phyloP scores from a whole-genome alignment of 1,140 invertebrate species.

The Papilio aristodemus region DNA sequence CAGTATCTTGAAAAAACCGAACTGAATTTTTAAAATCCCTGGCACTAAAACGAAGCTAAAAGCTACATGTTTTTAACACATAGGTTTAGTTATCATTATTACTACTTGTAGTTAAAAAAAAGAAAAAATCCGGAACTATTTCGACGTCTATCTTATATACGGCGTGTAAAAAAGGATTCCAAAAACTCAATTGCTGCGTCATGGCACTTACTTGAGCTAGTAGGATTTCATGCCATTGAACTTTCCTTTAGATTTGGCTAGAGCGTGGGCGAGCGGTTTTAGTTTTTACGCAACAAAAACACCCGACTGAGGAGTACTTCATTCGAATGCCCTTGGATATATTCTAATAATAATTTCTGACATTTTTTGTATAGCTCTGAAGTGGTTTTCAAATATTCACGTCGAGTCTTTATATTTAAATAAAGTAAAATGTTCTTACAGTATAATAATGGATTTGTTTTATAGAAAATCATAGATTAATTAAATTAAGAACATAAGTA shows the following conservation, averaged over 20 bases:
- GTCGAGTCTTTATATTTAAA: background rate
- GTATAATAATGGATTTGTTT: background rate
- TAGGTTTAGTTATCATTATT: too few species aligned
- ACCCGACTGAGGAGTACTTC: constrained; percentile 31
- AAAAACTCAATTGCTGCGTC: constrained; percentile 7
- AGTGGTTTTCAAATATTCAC: background rate
- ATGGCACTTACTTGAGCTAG: constrained; percentile 35
- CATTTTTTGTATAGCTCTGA: constrained; percentile 1
- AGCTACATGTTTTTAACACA: too few species aligned
- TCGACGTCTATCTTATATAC: too few species aligned
- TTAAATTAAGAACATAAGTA: too few species aligned
- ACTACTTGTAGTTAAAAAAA: too few species aligned
- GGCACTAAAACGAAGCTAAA: too few species aligned
- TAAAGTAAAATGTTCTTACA: background rate
- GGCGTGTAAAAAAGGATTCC: background rate
- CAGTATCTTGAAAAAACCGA: too few species aligned
- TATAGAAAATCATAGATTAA: too few species aligned
- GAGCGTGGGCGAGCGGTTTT: constrained; percentile 49
- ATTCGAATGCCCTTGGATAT: constrained; percentile 41
- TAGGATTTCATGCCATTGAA: constrained; percentile 66
- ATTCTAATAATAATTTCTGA: constrained; percentile 38
- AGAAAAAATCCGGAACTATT: too few species aligned
- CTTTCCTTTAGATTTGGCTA: constrained; percentile 53
- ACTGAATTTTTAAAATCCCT: too few species aligned
- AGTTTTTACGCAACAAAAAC: constrained; percentile 59